Evolutionary conservation across 2,113 vertebrate species (phyloP).

Genomic region (Acanthisitta chloris): DNA sequence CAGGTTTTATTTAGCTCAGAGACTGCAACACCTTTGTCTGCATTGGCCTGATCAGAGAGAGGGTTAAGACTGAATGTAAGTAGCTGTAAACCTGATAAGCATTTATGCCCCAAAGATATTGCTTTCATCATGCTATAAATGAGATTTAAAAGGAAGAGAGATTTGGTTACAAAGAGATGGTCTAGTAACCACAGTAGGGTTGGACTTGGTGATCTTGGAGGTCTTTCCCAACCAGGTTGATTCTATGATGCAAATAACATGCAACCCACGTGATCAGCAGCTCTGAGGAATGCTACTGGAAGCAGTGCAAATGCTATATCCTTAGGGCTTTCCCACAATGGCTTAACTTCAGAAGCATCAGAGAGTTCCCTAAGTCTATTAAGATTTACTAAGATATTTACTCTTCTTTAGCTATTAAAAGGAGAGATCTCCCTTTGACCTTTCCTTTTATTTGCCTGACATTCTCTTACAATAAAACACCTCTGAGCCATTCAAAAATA

Average conservation of each 20-base stretch:
- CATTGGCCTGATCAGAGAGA: neutral
- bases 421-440: constrained; percentile 60
- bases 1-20: neutral
- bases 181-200: too few species aligned
- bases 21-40: neutral
- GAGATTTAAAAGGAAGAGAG: neutral
- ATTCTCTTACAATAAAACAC: constrained; percentile 66
- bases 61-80: neutral
- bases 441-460: constrained; percentile 71
- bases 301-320: neutral
- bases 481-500: constrained; percentile 28
- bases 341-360: constrained; percentile 1
- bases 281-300: neutral
- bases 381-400: constrained; percentile 71
- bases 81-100: neutral
- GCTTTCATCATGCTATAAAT: neutral
- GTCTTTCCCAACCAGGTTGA: too few species aligned
- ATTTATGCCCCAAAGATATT: neutral
- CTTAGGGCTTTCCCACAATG: neutral
- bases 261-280: neutral
- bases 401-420: constrained; percentile 60
- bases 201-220: too few species aligned
- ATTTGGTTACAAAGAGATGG: neutral
- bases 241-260: neutral
- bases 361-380: constrained; percentile 33